Conservation (phyloP, 2,797 vertebrate genomes). For the Sebastes matsubarae region DNA sequence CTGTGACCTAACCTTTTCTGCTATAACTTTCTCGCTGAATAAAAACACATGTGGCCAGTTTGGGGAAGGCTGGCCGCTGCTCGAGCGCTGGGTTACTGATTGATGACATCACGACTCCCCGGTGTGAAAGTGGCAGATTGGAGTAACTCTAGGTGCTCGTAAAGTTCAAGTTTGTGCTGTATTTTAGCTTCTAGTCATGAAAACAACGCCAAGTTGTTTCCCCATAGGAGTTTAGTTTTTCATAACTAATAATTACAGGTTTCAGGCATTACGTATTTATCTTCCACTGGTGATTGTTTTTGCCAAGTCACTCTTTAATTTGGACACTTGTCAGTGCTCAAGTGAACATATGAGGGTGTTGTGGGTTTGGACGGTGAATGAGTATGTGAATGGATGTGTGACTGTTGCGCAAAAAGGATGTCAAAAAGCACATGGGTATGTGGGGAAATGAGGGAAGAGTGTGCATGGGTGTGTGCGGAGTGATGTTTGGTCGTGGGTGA, state of each 20-base stretch:
- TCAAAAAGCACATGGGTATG: neutral
- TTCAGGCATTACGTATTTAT: conserved; percentile 26
- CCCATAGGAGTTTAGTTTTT: conserved; percentile 32
- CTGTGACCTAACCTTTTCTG: conserved; percentile 76
- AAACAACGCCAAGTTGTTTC: conserved; percentile 35
- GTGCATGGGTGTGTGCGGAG: conserved; percentile 41
- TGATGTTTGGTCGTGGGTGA: conserved; percentile 42
- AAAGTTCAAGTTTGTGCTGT: conserved; percentile 40
- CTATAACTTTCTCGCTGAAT: conserved; percentile 75
- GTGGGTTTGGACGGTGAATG: neutral
- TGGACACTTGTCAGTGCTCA: conserved; percentile 10
- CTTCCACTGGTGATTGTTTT: conserved; percentile 18
- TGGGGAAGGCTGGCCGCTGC: conserved; percentile 35
- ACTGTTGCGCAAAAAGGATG: conserved; percentile 18
- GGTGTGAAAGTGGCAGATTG: conserved; percentile 65
- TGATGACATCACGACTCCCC: conserved; percentile 68
- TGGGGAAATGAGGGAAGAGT: conserved; percentile 37
- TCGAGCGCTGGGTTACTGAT: conserved; percentile 48
- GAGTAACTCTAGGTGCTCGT: conserved; percentile 45
- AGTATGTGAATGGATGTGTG: conserved; percentile 2
- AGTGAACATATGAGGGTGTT: conserved; percentile 4
- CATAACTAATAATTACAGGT: conserved; percentile 44
- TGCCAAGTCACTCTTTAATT: conserved; percentile 26
- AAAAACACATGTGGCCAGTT: conserved; percentile 75
- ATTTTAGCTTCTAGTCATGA: conserved; percentile 47